These are phyloP conservation scores for Pholis gunnellus DNA, from an alignment of 2,113 vertebrate species.

Conservation along the genomic window DNA sequence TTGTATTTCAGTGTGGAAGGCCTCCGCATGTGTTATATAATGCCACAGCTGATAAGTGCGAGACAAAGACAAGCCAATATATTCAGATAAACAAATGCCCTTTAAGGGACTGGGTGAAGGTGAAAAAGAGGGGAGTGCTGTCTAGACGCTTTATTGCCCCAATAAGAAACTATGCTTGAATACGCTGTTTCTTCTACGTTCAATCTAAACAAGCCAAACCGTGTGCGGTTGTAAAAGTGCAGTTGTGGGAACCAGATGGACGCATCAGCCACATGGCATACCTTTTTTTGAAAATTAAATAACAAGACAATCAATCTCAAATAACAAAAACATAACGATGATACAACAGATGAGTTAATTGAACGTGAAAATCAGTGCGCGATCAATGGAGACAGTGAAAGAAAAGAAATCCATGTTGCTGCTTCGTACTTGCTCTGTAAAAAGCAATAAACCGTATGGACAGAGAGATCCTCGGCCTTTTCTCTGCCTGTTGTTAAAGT, in stretches of 20 bases:
- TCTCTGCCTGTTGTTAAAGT: constrained; percentile 21
- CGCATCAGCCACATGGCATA: constrained; percentile 22
- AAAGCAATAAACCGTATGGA: not conserved
- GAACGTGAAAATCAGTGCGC: not conserved
- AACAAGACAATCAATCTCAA: not conserved
- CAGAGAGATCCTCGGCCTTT: constrained; percentile 4
- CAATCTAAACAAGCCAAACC: constrained; percentile 89
- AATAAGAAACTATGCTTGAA: constrained; percentile 96
- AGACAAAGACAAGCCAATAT: constrained; percentile 88
- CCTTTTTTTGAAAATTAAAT: not conserved
- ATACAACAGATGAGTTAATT: not conserved
- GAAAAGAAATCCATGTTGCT: not conserved
- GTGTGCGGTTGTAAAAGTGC: constrained; percentile 73
- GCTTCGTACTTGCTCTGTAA: not conserved
- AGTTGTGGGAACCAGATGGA: constrained; percentile 68
- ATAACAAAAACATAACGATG: not conserved
- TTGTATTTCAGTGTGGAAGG: constrained; percentile 2
- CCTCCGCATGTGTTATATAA: constrained; percentile 61
- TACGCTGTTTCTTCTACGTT: constrained; percentile 89
- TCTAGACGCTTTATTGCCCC: constrained; percentile 99
- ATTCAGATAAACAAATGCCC: constrained; percentile 90
- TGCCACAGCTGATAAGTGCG: constrained; percentile 70
- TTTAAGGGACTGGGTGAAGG: constrained; percentile 76
- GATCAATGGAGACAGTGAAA: not conserved
- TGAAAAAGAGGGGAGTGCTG: constrained; percentile 93